Evolutionary conservation across 2,888 invertebrate genomes (phyloP).

Genomic region (Meloe dianella): DNA sequence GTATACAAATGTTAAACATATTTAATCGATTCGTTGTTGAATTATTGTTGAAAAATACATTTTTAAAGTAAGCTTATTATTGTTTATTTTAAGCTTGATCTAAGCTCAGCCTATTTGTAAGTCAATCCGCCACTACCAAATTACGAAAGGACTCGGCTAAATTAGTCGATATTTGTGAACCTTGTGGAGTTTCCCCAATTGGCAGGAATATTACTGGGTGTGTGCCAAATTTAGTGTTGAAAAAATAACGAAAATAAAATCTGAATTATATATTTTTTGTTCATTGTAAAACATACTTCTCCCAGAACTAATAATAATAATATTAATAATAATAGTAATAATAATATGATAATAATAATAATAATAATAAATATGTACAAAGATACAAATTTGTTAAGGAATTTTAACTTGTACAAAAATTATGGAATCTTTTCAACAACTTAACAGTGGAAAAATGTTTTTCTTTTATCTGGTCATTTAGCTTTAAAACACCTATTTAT

Average conservation of each 20-base stretch:
- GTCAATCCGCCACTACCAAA: too few species aligned
- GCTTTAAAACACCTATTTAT: constrained; percentile 13
- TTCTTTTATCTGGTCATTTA: not conserved
- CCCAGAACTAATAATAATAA: constrained; percentile 48
- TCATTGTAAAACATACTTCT: constrained; percentile 58
- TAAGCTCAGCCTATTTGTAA: too few species aligned
- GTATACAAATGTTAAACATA: not conserved
- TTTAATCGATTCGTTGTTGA: constrained; percentile 5
- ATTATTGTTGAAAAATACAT: constrained; percentile 6
- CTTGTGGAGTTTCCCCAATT: too few species aligned
- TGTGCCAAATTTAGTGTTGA: not conserved
- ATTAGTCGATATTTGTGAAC: too few species aligned
- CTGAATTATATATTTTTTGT: constrained; percentile 45
- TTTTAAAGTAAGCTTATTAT: not conserved
- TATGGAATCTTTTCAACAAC: constrained; percentile 13
- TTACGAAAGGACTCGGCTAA: too few species aligned
- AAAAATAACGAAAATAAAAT: not conserved
- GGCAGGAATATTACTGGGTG: too few species aligned
- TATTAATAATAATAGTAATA: not conserved
- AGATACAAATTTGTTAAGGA: constrained; percentile 39
- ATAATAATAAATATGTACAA: constrained; percentile 48
- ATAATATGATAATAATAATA: constrained; percentile 20
- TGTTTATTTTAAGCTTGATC: not conserved
- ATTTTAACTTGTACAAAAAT: constrained; percentile 7
- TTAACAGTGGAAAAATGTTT: constrained; percentile 20